Evolutionary conservation across 2,113 vertebrate species (phyloP).

Genomic region (Tor tambroides): DNA sequence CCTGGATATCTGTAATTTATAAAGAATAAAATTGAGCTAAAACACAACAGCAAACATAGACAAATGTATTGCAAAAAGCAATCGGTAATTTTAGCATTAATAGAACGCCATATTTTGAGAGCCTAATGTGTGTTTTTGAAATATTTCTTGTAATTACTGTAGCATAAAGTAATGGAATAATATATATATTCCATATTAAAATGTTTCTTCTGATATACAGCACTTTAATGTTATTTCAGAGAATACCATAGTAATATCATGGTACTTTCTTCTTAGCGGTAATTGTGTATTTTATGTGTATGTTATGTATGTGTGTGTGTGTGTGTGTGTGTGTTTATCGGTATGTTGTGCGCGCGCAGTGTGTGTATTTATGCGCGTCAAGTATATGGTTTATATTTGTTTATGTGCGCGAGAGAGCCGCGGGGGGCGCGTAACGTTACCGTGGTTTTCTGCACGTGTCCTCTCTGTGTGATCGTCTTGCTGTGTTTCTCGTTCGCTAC

Average conservation of each 20-base stretch:
- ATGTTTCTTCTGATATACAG: no score
- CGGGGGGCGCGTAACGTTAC: conserved; percentile 59
- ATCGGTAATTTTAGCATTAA: not conserved
- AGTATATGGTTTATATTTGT: not conserved
- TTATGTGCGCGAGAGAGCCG: not conserved
- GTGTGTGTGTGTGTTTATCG: not conserved
- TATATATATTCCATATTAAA: no score
- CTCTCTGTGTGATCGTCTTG: conserved; percentile 81
- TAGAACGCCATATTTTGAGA: not conserved
- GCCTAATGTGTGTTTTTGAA: no score
- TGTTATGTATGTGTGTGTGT: not conserved
- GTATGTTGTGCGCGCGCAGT: not conserved
- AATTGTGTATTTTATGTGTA: not conserved
- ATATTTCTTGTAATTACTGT: no score
- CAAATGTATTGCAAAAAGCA: no score
- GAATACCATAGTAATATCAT: not conserved
- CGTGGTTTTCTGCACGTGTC: conserved; percentile 80
- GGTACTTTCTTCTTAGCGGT: not conserved
- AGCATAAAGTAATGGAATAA: no score
- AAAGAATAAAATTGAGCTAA: not conserved
- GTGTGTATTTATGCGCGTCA: not conserved
- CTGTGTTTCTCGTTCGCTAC: conserved; percentile 84
- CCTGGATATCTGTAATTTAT: no score
- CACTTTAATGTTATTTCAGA: no score
- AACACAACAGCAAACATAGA: not conserved